Evolutionary conservation across 1,140 invertebrate species (phyloP), one percentile per base, ranked within the genome.

Genomic region (Drosophila sp.): DNA sequence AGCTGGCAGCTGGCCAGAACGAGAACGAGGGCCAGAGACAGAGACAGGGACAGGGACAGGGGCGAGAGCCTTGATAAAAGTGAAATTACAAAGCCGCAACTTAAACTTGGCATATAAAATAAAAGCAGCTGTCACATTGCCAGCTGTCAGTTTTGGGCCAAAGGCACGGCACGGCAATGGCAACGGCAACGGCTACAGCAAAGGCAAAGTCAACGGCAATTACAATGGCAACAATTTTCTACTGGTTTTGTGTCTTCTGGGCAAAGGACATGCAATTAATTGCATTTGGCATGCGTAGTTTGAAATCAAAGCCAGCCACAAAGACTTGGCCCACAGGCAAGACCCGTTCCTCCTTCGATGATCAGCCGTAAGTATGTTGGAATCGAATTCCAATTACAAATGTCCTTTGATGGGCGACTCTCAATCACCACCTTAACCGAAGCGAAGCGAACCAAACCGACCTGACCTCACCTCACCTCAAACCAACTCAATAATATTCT

Each of bases 211-310:
- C 33, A 61, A 33, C 30, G 29, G 33, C 33, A 70, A 47, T n/a
- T 10, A 56, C 57, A 61, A 47, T 35, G 56, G 38, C 54, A 66
- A 35, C 56, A 35, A 60, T 25, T 60, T 27, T 11, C 57, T 35
- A n/a, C 44, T 27, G 7, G 17, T 17, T 17, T 32, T 33, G 25
- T 67, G 62, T 60, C 38, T 40, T 66, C 54, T 50, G 44, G 23
- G 23, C 44, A 73, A 69, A 74, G 71, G 66, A 66, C 58, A 66
- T 64, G 74, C 74, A 72, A 81, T 81, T 85, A 86, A 81, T 81
- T 77, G 70, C 74, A 60, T 69, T 64, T 67, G 33, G 60, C 61
- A 38, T 68, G 56, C 60, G 35, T 44, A 60, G 38, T 29, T 54
- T 38, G 47, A 54, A 38, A 47, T 33, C 4, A 55, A 63, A 69